Base-by-base conservation (phyloP, 2,797 vertebrate genomes). In the Helicolenus hilgendorfi region DNA sequence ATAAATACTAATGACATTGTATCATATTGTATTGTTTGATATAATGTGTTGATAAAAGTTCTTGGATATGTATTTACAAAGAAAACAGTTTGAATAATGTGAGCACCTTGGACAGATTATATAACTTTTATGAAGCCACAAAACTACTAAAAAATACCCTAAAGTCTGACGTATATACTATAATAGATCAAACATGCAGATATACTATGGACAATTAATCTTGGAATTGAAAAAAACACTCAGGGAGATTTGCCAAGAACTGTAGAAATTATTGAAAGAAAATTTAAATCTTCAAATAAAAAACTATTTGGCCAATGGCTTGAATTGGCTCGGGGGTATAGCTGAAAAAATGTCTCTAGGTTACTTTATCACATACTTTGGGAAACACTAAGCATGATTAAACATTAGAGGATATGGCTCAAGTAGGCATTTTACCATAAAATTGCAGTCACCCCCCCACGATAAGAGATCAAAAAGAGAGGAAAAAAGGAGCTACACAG, bases 361-460 rank as follows among this genome's bases (percentile, higher is more conserved):
- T 72, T 77, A 86, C 89, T 92, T 80, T 71, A 56, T 81, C 76
- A 79, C 55, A 73, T 87, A 62, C 88, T 87, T 89, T 79, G 31
- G 36, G 71, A 85, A 90, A 85, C 68, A 70, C 81, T 90, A 90
- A 96, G 93, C 85, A 87, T 92, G 95, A 95, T 97, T 96, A 95
- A 96, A 96, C 91, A 94, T 94, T 90, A 86, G 89, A 89, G 87
- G 90, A 94, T 92, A 87, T 89, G 67, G 86, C 87, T 96, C 91
- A 95, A 96, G 92, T 89, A 83, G 93, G 92, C 92, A 84, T 95
- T 96, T 97, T 93, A 95, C 89, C 93, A 96, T 97, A 94, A 95
- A 97, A 95, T 96, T 93, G 92, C 82, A 84, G 90, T 83, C 90
- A 80, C 90, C 87, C 89, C 81, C 85, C 82, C 78, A 20, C 13